Evolutionary conservation across 30 jellyfish, hydroid and myxozoan genomes (phyloP), one percentile per base, ranked within the genome.

Genomic region (Euphysa ruthae): DNA sequence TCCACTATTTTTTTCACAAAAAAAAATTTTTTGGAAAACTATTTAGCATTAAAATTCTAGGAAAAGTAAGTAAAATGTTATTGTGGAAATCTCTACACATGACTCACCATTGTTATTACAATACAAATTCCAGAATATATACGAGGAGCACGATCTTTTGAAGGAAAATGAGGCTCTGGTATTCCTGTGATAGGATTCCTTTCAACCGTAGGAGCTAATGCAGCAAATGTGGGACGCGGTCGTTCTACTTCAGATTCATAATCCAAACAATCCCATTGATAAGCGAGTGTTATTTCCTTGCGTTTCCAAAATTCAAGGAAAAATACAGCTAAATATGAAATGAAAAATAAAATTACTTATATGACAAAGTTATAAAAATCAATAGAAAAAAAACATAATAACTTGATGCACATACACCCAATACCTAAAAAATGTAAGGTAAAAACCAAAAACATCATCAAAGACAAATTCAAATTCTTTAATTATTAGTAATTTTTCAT

Each of bases 211-310:
- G 98, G 98, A 30, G 98, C 98, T 19, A 88, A 82, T 5, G 98
- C 98, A 35, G 98, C 98, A 75, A 79, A 88, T 12, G 98, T 88
- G 21, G 98, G 98, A 14, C 98, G 82, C 0, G 98, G 94, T 32
- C 94, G 57, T 62, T 88, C 98, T 55, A 73, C 98, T 38, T 88
- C 98, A 27, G 95, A 80, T 51, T 88, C 98, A 70, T 88, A 88
- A 15, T 93, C 98, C 26, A 88, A 60, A 55, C 98, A 88, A 75
- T 88, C 98, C 98, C 98, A 88, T 56, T 79, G 98, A 63, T 88
- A 88, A 2, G 98, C 98, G 18, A 88, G 72, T 6, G 98, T 88
- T 82, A 88, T 74, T 65, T 88, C 98, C 49, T 88, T 88, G 54
- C 98, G 77, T 57, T 88, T 88, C 98, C 98, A 88, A 69, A 88